phyloP scores from a whole-genome alignment of 37 sponge, comb jelly and placozoan genomes.

The Aplysina aerophoba region DNA sequence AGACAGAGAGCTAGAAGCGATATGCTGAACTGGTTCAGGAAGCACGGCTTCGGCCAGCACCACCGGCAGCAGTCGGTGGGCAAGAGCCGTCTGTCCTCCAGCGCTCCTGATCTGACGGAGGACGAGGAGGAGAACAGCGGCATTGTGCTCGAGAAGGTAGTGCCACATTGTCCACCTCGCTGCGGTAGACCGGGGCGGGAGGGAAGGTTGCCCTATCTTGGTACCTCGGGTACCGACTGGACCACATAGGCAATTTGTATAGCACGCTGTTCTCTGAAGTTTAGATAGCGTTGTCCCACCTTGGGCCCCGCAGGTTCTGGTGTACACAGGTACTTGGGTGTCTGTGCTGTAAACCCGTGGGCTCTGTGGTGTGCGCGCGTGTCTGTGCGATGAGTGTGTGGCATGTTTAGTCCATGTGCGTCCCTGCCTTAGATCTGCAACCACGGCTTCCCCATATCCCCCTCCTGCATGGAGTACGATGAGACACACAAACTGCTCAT shows the following conservation, averaged over 20 bases:
- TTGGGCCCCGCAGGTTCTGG: no score
- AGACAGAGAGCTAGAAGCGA: not conserved
- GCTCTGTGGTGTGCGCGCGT: no score
- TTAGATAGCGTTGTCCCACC: no score
- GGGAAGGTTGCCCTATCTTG: no score
- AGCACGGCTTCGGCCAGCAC: not conserved
- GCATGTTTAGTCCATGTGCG: not conserved
- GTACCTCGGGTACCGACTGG: no score
- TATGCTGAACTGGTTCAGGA: constrained; percentile 25
- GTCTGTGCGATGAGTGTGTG: no score
- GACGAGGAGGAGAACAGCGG: not conserved
- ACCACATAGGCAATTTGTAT: no score
- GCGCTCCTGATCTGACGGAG: constrained; percentile 28
- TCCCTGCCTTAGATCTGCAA: constrained; percentile 34
- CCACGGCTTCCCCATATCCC: constrained; percentile 83
- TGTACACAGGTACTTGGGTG: no score
- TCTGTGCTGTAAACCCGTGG: no score
- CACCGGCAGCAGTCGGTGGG: no score
- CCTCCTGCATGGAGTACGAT: constrained; percentile 84
- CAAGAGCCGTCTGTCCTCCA: constrained; percentile 15
- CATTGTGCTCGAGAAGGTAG: constrained; percentile 30
- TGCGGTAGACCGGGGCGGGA: not conserved
- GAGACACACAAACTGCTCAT: constrained; percentile 54
- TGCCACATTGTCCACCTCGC: not conserved
- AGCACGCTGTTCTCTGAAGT: no score